Conservation (phyloP, 1,140 invertebrate species). For the Nasonia vitripennis region DNA sequence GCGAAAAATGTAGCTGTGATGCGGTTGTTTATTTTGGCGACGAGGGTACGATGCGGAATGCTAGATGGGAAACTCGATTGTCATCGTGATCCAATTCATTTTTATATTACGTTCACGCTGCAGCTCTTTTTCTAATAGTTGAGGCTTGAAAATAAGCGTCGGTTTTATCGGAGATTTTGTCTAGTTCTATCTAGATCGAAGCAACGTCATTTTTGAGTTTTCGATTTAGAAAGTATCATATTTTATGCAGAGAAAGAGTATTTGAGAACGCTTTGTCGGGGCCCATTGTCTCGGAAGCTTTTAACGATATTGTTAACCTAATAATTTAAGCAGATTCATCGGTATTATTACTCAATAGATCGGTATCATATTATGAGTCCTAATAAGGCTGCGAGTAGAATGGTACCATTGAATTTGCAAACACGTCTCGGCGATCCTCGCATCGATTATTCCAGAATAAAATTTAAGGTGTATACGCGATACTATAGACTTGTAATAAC, state of each 20-base stretch:
- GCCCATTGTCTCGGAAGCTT: background rate
- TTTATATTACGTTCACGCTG: too few relatives aligned
- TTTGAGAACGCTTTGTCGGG: background rate
- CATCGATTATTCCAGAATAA: background rate
- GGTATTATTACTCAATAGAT: background rate
- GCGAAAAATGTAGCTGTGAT: too few relatives aligned
- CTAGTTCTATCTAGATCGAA: background rate
- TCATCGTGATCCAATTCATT: too few relatives aligned
- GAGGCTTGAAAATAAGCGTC: too few relatives aligned
- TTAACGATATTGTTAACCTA: background rate
- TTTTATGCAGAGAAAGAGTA: background rate
- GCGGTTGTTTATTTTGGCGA: background rate
- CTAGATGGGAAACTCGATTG: background rate
- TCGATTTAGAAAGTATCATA: background rate
- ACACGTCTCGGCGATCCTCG: background rate
- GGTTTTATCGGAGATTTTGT: too few relatives aligned
- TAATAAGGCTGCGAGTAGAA: background rate
- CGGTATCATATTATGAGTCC: background rate
- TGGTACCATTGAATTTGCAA: background rate
- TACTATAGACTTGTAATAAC: background rate
- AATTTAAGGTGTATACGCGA: too few relatives aligned
- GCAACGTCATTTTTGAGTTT: background rate
- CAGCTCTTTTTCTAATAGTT: too few relatives aligned
- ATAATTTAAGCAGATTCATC: slow-evolving; percentile 18
- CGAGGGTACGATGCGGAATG: background rate